These are phyloP conservation scores for Sebastes nivosus DNA, from an alignment of 2,797 vertebrate species.

Conservation along the genomic window DNA sequence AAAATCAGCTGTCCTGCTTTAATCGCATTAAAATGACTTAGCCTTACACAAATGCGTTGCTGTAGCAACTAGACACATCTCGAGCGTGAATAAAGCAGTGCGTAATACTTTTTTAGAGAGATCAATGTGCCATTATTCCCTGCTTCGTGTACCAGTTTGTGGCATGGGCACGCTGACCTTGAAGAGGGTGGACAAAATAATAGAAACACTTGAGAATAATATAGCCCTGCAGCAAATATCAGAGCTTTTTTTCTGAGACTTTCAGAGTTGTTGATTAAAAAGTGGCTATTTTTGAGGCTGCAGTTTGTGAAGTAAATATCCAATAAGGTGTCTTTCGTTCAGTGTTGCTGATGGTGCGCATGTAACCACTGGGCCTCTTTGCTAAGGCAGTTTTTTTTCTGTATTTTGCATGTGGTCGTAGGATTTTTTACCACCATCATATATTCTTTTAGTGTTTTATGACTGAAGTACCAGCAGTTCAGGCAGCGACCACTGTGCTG, in stretches of 20 bases:
- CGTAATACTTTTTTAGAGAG: slow-evolving; percentile 4
- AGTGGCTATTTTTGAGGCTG: background rate
- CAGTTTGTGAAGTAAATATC: background rate
- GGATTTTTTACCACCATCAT: background rate
- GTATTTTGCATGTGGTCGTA: background rate
- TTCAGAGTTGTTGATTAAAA: background rate
- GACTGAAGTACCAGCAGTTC: background rate
- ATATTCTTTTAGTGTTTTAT: background rate
- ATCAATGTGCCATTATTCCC: slow-evolving; percentile 38
- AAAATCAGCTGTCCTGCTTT: slow-evolving; percentile 39
- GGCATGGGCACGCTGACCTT: slow-evolving; percentile 36
- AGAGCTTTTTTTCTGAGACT: background rate
- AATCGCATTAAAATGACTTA: slow-evolving; percentile 45
- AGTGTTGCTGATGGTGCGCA: background rate
- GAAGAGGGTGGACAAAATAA: slow-evolving; percentile 30
- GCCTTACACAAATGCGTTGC: slow-evolving; percentile 35
- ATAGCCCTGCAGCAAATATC: background rate
- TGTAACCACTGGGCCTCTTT: background rate
- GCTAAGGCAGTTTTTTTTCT: background rate
- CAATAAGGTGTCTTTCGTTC: background rate
- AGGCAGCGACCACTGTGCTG: background rate
- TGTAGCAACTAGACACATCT: slow-evolving; percentile 45
- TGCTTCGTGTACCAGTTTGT: background rate
- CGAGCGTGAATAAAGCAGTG: slow-evolving; percentile 35
- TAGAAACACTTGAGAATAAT: slow-evolving; percentile 1